Percentiles rank a stretch among this genome's conserved stretches.
Conservation (phyloP, 2,113 vertebrate species). For the Rhegmatorhina hoffmannsi region DNA sequence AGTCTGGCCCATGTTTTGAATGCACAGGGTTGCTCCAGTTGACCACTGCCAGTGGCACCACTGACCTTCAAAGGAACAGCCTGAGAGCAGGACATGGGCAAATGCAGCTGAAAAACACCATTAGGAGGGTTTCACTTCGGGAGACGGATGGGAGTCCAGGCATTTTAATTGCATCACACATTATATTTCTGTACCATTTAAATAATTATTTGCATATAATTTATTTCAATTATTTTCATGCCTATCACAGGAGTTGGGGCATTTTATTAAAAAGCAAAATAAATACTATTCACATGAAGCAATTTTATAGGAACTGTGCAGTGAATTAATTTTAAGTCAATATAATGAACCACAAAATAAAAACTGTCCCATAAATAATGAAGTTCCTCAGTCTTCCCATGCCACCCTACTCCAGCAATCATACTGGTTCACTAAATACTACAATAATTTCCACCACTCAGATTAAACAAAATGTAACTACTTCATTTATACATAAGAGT, state of each 20-base stretch:
- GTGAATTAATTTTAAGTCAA: slow-evolving; percentile 27
- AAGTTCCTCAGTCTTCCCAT: background rate
- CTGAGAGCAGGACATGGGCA: background rate
- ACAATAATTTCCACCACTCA: background rate
- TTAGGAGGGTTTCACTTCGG: background rate
- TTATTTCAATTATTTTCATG: slow-evolving; percentile 30
- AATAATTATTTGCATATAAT: slow-evolving; percentile 2
- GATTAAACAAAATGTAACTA: background rate
- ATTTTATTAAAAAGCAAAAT: slow-evolving; percentile 16
- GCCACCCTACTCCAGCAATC: background rate
- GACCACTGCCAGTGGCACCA: too few species aligned
- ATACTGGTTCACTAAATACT: background rate
- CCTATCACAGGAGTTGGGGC: background rate
- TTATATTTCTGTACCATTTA: background rate
- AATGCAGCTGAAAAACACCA: background rate
- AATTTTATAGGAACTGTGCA: background rate
- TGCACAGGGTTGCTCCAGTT: rapidly evolving
- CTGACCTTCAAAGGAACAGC: background rate
- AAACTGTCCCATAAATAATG: background rate
- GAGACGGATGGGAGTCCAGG: background rate
- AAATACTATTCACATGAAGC: background rate
- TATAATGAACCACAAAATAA: background rate
- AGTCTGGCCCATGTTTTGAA: background rate
- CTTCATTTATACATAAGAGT: background rate
- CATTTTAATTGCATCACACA: background rate